Percentiles rank a stretch among this genome's conserved stretches.
These are phyloP conservation scores for Caenorhabditis drosophilae DNA, from an alignment of 2,888 invertebrate genomes.

Conservation along the genomic window DNA sequence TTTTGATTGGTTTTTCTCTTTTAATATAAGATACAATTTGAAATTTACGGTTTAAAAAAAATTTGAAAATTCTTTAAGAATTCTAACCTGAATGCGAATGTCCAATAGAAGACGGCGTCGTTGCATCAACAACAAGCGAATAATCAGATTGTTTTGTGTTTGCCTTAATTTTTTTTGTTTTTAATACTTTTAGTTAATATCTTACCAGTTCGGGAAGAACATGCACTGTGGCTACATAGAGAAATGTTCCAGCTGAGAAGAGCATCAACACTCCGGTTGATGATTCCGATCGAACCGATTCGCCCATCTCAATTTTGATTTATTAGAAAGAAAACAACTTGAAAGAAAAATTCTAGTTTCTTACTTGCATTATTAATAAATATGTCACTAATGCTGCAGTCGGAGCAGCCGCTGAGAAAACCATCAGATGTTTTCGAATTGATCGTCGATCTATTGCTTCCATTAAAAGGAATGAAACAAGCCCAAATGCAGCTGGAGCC, in stretches of 20 bases:
- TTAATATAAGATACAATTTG: no score
- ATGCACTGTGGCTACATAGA: constrained; percentile 98
- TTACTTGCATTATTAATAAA: constrained; percentile 83
- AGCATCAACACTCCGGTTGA: constrained; percentile 97
- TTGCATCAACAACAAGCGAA: constrained; percentile 32
- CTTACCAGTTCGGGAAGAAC: constrained; percentile 86
- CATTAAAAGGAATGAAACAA: constrained; percentile 94
- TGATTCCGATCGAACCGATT: constrained; percentile 72
- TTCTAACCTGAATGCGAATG: constrained; percentile 27
- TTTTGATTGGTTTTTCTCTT: no score
- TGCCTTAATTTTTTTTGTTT: constrained; percentile 11
- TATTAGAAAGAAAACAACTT: background rate
- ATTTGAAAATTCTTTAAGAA: background rate
- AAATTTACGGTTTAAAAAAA: background rate
- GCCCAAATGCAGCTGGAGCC: constrained; percentile 97
- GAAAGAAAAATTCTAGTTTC: no score
- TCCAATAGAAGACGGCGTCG: constrained; percentile 27
- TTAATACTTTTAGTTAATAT: background rate
- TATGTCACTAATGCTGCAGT: constrained; percentile 86
- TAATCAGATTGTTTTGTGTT: constrained; percentile 32
- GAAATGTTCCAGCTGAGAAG: constrained; percentile 97
- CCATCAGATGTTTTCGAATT: constrained; percentile 85
- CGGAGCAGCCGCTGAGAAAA: constrained; percentile 93
- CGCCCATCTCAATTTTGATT: constrained; percentile 22
- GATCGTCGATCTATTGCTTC: constrained; percentile 84